Evolutionary conservation across 2,888 invertebrate species (phyloP), one percentile per base, ranked within the genome.

Genomic region (Therioaphis trifolii): DNA sequence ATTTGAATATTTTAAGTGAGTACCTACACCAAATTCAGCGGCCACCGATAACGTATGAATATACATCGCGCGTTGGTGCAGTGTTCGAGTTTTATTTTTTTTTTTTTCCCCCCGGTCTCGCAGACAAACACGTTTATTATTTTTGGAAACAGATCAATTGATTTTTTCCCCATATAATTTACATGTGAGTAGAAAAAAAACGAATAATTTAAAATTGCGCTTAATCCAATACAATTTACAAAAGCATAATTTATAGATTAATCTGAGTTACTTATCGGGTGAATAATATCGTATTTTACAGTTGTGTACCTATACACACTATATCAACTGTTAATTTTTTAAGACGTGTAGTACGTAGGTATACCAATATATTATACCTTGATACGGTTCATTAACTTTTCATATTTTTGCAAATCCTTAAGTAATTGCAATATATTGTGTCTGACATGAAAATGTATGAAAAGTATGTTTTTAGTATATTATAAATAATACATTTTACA

Each of bases 71-170:
- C 18, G 21, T 55, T 55, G 21, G 55, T n/a, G 21, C n/a, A 21
- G 21, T 21, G 21, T 55, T 55, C 55, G 55, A 0, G 12, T 55
- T 55, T 55, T n/a, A n/a, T n/a, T n/a, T n/a, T n/a, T n/a, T n/a
- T n/a, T n/a, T n/a, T n/a, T n/a, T n/a, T n/a, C n/a, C n/a, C 21
- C 3, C 12, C 18, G 21, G 1, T 1, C 9, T 11, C 4, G 18
- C 49, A n/a, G 12, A 72, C 24, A 72, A 72, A 72, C 72, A 52
- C 49, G 72, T 72, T 71, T 71, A 24, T 24, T 43, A 3, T 21
- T 27, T 71, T 71, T 71, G 71, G 71, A 71, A 49, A 71, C 71
- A 49, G 27, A n/a, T 71, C 71, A 71, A 71, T 71, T 27, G 49
- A 71, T 49, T 46, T 27, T 49, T 21, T 71, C 27, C 43, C 29